Percentiles rank a stretch among this genome's conserved stretches.
phyloP scores from a whole-genome alignment of 2,888 invertebrate genomes.

The Eudasyphora cyanicolor region DNA sequence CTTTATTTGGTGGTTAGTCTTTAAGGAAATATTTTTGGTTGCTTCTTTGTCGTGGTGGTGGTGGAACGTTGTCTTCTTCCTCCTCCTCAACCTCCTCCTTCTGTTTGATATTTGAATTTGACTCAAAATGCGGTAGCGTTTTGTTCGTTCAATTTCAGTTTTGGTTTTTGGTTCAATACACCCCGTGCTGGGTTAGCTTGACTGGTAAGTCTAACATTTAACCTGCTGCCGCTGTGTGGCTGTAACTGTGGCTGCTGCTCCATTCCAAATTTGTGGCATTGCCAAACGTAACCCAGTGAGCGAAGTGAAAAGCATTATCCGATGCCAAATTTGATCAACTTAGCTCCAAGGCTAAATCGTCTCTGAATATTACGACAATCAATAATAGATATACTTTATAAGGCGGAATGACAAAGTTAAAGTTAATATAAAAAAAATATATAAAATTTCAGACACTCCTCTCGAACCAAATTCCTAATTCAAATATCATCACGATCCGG shows the following conservation, averaged over 20 bases:
- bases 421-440: no score
- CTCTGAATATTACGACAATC: no score
- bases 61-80: neutral
- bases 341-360: no score
- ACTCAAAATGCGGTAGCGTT: conserved; percentile 55
- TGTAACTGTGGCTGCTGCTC: no score
- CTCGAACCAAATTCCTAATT: no score
- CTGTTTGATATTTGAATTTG: conserved; percentile 48
- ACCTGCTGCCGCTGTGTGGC: no score
- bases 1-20: conserved; percentile 16
- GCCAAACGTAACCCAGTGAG: neutral
- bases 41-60: neutral
- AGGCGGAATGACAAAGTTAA: no score
- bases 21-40: no score
- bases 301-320: neutral
- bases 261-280: neutral
- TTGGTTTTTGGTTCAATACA: conserved; percentile 42
- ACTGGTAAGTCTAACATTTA: conserved; percentile 50
- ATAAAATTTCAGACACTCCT: no score
- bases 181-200: conserved; percentile 47
- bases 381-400: no score
- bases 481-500: no score
- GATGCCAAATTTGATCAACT: no score
- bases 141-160: conserved; percentile 18
- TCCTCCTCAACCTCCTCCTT: conserved; percentile 27